phyloP scores from a whole-genome alignment of 2,888 invertebrate species.

The Pammene aurita region DNA sequence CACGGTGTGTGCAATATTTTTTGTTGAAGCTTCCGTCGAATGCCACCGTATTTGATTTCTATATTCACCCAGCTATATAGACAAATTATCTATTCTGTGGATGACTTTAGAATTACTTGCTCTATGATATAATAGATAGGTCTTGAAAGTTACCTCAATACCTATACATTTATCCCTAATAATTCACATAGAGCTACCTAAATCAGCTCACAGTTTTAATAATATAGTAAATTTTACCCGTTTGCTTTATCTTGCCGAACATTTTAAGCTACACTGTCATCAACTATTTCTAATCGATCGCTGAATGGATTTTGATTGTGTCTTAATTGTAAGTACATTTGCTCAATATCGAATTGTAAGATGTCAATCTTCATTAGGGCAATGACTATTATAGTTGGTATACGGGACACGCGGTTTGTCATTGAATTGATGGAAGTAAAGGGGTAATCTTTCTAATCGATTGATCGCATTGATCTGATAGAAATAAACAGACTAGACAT shows the following conservation, averaged over 20 bases:
- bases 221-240: too few species aligned
- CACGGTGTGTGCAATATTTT: conserved; percentile 82
- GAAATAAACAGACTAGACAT: conserved; percentile 8
- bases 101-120: too few species aligned
- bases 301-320: conserved; percentile 21
- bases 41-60: conserved; percentile 44
- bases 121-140: too few species aligned
- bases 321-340: conserved; percentile 37
- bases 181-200: too few species aligned
- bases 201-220: too few species aligned
- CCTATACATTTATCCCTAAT: too few species aligned
- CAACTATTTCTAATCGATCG: conserved; percentile 40
- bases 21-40: conserved; percentile 68
- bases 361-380: conserved; percentile 72
- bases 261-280: conserved; percentile 17
- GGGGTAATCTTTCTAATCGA: conserved; percentile 46
- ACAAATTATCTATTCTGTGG: conserved; percentile 1
- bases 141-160: too few species aligned
- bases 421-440: conserved; percentile 53
- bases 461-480: conserved; percentile 44
- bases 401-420: conserved; percentile 71
- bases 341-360: conserved; percentile 46
- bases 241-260: not conserved
- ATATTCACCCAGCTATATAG: too few species aligned
- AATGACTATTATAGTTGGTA: conserved; percentile 55